Evolutionary conservation across 2,888 invertebrate species (phyloP).

Genomic region (Eupithecia pulchellata): DNA sequence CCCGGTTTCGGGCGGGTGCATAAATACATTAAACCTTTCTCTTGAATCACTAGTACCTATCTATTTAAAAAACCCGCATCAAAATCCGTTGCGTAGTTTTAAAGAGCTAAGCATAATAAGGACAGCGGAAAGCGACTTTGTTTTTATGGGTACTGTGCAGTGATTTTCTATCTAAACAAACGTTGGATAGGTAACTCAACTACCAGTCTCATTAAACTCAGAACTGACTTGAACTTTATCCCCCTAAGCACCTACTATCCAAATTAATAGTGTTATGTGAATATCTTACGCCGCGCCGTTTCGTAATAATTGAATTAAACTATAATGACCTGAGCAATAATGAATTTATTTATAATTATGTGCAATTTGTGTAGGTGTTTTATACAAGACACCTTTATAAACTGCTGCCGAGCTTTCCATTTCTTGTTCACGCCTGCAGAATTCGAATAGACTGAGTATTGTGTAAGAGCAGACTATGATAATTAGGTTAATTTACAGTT

Average conservation of each 20-base stretch:
- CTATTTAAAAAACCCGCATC: no score
- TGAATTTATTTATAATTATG: conserved; percentile 36
- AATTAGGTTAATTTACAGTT: background rate
- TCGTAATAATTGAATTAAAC: conserved; percentile 39
- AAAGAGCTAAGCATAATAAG: no score
- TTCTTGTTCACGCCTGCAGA: conserved; percentile 23
- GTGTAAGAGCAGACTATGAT: conserved; percentile 3
- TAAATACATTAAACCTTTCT: no score
- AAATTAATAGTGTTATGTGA: conserved; percentile 23
- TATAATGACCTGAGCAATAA: conserved; percentile 36
- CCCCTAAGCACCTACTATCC: background rate
- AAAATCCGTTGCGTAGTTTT: no score
- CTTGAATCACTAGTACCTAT: no score
- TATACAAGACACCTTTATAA: conserved; percentile 19
- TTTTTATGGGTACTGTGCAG: no score
- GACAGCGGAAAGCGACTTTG: no score
- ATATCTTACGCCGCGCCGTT: conserved; percentile 28
- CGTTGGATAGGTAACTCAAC: background rate
- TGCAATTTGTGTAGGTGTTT: conserved; percentile 35
- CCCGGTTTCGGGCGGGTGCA: no score
- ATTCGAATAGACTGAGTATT: conserved; percentile 8
- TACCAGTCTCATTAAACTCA: background rate
- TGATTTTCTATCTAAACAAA: background rate
- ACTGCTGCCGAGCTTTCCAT: conserved; percentile 18
- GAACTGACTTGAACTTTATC: background rate